Conservation (phyloP, 35 echinoderm and acorn worm genomes). For the Ophiothrix spiculata region DNA sequence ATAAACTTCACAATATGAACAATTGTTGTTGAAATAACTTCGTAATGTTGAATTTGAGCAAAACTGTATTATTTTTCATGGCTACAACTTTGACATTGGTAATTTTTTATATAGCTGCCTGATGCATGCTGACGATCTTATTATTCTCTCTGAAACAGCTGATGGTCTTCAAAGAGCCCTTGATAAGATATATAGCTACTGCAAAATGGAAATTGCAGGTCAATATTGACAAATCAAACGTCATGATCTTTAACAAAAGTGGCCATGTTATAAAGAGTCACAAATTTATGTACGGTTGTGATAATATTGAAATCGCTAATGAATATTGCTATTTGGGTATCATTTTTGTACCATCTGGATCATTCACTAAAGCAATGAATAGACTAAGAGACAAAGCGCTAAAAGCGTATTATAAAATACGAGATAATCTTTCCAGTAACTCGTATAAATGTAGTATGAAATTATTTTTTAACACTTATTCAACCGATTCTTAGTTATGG, state of each 20-base stretch:
- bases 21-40: too few relatives aligned
- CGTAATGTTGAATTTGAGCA: too few relatives aligned
- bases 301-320: not conserved
- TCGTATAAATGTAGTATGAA: not conserved
- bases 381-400: not conserved
- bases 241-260: not conserved
- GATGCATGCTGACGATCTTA: not conserved
- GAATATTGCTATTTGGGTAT: constrained; percentile 9
- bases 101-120: too few relatives aligned
- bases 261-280: not conserved
- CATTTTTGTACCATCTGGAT: not conserved
- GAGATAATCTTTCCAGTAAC: not conserved
- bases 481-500: constrained; percentile 12
- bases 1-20: too few relatives aligned
- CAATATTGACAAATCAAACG: not conserved
- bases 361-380: not conserved
- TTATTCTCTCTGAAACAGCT: not conserved
- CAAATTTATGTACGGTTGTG: not conserved
- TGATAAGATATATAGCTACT: not conserved
- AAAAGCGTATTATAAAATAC: constrained; percentile 1
- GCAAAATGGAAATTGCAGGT: not conserved
- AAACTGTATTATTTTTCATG: too few relatives aligned
- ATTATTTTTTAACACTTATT: not conserved
- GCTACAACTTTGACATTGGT: too few relatives aligned
- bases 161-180: not conserved